phyloP scores from a whole-genome alignment of 2,888 invertebrate species.

The Cremastinae sp. region DNA sequence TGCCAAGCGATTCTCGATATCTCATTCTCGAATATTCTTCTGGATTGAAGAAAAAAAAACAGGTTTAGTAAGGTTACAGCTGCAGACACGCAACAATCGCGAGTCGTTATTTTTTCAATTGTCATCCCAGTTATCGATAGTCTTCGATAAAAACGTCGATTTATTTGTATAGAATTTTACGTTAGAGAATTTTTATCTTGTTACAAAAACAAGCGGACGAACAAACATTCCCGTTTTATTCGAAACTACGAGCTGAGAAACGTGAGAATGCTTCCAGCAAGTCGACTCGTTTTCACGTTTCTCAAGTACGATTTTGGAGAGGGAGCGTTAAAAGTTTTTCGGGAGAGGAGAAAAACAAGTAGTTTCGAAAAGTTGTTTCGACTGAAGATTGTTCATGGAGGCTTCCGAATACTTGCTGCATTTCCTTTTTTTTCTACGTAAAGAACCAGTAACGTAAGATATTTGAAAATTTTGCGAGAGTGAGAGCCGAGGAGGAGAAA shows the following conservation, averaged over 20 bases:
- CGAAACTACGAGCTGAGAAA: conserved; percentile 6
- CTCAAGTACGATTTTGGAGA: conserved; percentile 6
- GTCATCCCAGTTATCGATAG: too few relatives aligned
- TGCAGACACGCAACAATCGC: too few relatives aligned
- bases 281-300: conserved; percentile 27
- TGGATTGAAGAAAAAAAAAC: background rate
- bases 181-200: background rate
- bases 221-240: conserved; percentile 2
- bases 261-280: conserved; percentile 39
- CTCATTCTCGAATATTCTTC: background rate
- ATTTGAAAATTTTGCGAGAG: conserved; percentile 16
- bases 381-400: too few relatives aligned
- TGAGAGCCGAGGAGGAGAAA: conserved; percentile 11
- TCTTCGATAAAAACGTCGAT: too few relatives aligned
- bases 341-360: too few relatives aligned
- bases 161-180: too few relatives aligned
- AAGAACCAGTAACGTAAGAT: conserved; percentile 15
- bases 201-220: background rate
- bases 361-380: too few relatives aligned
- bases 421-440: background rate
- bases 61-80: too few relatives aligned
- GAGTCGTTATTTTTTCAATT: too few relatives aligned
- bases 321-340: background rate
- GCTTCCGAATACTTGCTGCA: too few relatives aligned
- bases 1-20: background rate